Conservation (phyloP, 2,113 vertebrate species). For the Ammodytes marinus region DNA sequence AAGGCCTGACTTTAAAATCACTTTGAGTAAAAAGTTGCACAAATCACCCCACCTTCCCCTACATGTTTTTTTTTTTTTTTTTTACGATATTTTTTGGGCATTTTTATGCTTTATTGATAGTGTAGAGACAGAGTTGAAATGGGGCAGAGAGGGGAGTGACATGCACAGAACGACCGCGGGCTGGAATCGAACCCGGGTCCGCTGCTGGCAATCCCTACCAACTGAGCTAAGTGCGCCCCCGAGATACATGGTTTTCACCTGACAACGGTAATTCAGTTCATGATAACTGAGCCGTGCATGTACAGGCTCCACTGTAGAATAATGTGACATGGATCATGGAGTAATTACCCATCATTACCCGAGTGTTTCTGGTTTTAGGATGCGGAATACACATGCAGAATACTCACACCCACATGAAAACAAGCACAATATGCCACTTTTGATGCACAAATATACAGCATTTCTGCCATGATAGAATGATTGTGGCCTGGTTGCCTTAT, state of each 20-base stretch:
- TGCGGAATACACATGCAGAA: background rate
- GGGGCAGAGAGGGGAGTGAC: no score
- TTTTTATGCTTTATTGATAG: no score
- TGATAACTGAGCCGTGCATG: background rate
- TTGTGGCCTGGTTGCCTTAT: background rate
- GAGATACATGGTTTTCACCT: background rate
- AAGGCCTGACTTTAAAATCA: no score
- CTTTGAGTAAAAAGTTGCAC: no score
- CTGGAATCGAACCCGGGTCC: no score
- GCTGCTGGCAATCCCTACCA: no score
- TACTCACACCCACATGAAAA: background rate
- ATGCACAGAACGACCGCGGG: no score
- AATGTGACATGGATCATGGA: constrained; percentile 34
- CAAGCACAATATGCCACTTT: background rate
- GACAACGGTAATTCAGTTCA: background rate
- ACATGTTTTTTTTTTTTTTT: no score
- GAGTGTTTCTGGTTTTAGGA: constrained; percentile 13
- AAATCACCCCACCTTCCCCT: no score
- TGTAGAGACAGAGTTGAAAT: no score
- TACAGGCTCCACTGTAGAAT: constrained; percentile 10
- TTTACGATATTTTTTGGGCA: no score
- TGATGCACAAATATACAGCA: background rate
- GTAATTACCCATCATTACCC: constrained; percentile 49
- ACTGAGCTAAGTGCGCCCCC: no score
- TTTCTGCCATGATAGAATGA: background rate